Percentiles rank a stretch among this genome's conserved stretches.
phyloP scores from a whole-genome alignment of 2,797 vertebrate species.

The Oreonectes daqikongensis region DNA sequence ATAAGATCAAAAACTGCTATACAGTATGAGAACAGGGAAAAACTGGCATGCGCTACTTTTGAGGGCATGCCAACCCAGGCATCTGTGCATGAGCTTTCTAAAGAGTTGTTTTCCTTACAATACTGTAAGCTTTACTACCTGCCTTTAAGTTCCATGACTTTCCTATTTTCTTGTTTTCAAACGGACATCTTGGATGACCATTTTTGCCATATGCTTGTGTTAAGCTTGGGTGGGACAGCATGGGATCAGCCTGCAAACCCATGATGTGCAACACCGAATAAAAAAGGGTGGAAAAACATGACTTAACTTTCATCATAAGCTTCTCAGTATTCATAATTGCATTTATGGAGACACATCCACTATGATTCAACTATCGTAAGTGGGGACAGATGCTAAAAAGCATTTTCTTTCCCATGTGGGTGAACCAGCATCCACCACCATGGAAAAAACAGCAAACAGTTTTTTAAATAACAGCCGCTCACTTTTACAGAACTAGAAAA shows the following conservation, averaged over 20 bases:
- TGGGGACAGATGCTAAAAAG: conserved; percentile 1
- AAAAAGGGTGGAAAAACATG: neutral
- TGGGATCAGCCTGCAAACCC: neutral
- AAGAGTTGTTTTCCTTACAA: neutral
- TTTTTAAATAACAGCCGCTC: conserved; percentile 3
- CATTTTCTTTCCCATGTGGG: neutral
- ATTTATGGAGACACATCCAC: conserved; percentile 10
- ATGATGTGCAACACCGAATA: neutral
- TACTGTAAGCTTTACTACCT: neutral
- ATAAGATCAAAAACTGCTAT: conserved; percentile 44
- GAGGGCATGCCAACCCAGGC: neutral
- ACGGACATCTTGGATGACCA: too few species aligned
- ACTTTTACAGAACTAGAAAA: conserved; percentile 11
- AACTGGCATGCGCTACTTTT: conserved; percentile 7
- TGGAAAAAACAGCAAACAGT: conserved; percentile 44
- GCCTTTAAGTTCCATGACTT: neutral
- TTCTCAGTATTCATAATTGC: neutral
- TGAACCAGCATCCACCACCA: conserved; percentile 8
- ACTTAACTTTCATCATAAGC: conserved; percentile 1
- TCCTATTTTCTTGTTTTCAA: too few species aligned
- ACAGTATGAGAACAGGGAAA: too few species aligned
- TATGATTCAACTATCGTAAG: conserved; percentile 14
- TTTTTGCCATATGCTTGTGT: too few species aligned
- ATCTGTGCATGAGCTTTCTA: neutral
- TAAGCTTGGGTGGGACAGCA: neutral